Evolutionary conservation across 2,888 invertebrate species (phyloP).

Genomic region (Drosophila ezoana): DNA sequence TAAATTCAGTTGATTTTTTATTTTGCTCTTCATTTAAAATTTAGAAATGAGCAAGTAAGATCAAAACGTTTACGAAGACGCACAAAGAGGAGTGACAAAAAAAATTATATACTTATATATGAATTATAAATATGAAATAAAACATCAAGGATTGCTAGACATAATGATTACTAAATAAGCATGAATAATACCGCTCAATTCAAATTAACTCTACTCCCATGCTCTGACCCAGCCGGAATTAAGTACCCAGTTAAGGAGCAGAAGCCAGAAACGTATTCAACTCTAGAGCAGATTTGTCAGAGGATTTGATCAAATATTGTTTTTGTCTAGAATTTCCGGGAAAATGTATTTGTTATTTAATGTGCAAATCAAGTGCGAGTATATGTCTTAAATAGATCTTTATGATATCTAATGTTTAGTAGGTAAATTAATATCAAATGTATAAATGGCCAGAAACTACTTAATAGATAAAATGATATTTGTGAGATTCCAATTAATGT

Average conservation of each 20-base stretch:
- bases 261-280: neutral
- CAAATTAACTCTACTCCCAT: neutral
- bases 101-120: neutral
- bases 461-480: neutral
- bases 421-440: neutral
- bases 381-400: neutral
- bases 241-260: neutral
- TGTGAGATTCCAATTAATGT: neutral
- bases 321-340: slow-evolving; percentile 5
- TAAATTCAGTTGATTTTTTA: neutral
- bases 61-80: too few species aligned
- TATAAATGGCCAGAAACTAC: neutral
- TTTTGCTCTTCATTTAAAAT: neutral
- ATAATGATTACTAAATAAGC: too few species aligned
- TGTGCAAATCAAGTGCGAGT: slow-evolving; percentile 10
- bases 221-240: neutral
- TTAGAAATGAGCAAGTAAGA: too few species aligned
- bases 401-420: neutral
- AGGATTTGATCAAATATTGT: slow-evolving; percentile 46
- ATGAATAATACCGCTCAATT: neutral
- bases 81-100: neutral
- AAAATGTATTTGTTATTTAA: slow-evolving; percentile 41
- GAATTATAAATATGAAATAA: neutral
- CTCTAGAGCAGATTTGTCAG: neutral
- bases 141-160: too few species aligned